Percentiles rank a stretch among this genome's conserved stretches.
phyloP scores from a whole-genome alignment of 2,797 vertebrate genomes.

The Peromyscus aztecus region DNA sequence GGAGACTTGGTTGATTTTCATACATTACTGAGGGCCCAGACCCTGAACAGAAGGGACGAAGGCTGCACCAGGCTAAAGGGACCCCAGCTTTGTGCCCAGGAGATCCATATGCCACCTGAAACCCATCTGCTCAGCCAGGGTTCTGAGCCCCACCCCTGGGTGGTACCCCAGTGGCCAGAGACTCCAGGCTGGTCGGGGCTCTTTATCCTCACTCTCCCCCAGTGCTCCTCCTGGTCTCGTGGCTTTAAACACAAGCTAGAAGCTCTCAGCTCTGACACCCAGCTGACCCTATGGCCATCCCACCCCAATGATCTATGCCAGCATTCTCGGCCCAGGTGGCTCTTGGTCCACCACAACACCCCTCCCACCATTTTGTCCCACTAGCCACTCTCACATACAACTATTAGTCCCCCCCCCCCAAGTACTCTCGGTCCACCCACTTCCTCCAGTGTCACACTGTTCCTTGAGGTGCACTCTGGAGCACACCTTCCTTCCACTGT shows the following conservation, averaged over 20 bases:
- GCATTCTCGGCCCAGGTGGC: background rate
- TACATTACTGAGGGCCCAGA: background rate
- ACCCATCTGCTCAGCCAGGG: background rate
- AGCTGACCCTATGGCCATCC: background rate
- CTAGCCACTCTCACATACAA: background rate
- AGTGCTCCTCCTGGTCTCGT: background rate
- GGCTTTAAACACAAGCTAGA: background rate
- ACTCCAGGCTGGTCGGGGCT: background rate
- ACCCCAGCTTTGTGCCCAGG: background rate
- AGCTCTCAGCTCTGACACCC: background rate
- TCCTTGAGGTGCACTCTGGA: too few species aligned
- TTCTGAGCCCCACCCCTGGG: background rate
- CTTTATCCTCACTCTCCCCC: background rate
- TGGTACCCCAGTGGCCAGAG: background rate
- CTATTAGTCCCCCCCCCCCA: rapidly evolving
- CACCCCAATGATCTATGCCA: rapidly evolving
- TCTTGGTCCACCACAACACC: background rate
- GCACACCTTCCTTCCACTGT: background rate
- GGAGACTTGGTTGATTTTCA: background rate
- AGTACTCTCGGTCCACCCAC: rapidly evolving
- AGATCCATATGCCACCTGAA: background rate
- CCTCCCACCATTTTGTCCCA: too few species aligned
- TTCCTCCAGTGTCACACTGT: background rate
- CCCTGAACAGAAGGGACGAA: background rate
- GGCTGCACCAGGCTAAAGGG: background rate